Conservation (phyloP, 2,797 vertebrate genomes). For the Carcharodon carcharias region DNA sequence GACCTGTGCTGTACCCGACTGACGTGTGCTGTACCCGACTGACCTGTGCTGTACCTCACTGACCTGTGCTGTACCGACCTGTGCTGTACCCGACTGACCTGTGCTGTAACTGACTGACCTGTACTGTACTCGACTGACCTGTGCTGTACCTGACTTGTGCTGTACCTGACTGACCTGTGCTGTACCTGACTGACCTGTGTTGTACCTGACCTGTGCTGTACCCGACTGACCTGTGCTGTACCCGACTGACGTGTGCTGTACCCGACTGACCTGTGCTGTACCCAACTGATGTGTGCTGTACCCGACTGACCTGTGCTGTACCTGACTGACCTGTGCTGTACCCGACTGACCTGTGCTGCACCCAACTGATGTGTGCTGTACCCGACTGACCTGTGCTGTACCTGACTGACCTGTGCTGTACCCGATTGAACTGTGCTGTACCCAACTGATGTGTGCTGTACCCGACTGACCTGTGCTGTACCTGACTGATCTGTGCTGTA, state of each 20-base stretch:
- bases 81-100: too few relatives aligned
- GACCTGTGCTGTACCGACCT: too few relatives aligned
- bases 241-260: not conserved
- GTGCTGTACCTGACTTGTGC: not conserved
- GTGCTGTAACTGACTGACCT: not conserved
- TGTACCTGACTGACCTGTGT: too few relatives aligned
- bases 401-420: not conserved
- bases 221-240: not conserved
- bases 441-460: too few relatives aligned
- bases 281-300: too few relatives aligned
- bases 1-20: too few relatives aligned
- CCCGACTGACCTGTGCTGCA: not conserved
- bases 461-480: not conserved
- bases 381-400: not conserved
- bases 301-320: not conserved
- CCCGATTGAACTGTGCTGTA: not conserved
- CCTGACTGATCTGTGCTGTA: not conserved
- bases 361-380: not conserved
- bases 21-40: too few relatives aligned
- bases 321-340: not conserved
- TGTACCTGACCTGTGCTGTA: too few relatives aligned
- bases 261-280: too few relatives aligned
- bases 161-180: not conserved
- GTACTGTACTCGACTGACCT: not conserved
- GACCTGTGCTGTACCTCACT: too few relatives aligned